phyloP scores from a whole-genome alignment of 1,140 invertebrate genomes.

The Rhysida immarginata region DNA sequence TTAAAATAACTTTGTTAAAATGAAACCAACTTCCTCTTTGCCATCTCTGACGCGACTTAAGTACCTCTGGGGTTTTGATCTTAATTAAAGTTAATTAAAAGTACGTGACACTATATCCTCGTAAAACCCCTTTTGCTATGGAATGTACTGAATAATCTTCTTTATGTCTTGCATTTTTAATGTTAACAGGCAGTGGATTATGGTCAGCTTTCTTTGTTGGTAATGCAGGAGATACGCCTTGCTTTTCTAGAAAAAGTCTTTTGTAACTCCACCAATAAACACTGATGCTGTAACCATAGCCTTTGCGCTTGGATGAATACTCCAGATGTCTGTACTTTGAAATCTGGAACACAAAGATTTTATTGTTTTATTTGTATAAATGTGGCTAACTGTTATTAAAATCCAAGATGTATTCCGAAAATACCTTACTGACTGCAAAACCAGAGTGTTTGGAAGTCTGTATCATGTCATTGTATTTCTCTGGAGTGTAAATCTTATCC shows the following conservation, averaged over 20 bases:
- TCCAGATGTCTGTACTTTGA: background rate
- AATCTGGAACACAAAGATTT: background rate
- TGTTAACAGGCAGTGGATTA: background rate
- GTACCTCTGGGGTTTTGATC: too few species aligned
- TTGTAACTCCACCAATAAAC: background rate
- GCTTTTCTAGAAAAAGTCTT: background rate
- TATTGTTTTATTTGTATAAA: background rate
- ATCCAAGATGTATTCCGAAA: background rate
- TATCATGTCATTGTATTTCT: background rate
- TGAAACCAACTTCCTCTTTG: too few species aligned
- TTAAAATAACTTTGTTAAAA: too few species aligned
- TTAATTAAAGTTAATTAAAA: too few species aligned
- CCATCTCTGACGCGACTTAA: too few species aligned
- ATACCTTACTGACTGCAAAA: background rate
- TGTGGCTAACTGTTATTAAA: background rate
- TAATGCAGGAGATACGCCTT: background rate
- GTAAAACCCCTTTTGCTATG: background rate
- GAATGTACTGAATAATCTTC: background rate
- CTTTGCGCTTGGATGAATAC: background rate
- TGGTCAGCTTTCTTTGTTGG: background rate
- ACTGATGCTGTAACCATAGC: background rate
- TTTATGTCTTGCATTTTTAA: background rate
- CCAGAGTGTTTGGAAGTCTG: background rate
- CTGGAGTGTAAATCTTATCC: background rate
- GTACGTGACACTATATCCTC: background rate